These are phyloP conservation scores for Paramormyrops hopkinsi DNA, from an alignment of 2,797 vertebrate genomes.

Conservation along the genomic window DNA sequence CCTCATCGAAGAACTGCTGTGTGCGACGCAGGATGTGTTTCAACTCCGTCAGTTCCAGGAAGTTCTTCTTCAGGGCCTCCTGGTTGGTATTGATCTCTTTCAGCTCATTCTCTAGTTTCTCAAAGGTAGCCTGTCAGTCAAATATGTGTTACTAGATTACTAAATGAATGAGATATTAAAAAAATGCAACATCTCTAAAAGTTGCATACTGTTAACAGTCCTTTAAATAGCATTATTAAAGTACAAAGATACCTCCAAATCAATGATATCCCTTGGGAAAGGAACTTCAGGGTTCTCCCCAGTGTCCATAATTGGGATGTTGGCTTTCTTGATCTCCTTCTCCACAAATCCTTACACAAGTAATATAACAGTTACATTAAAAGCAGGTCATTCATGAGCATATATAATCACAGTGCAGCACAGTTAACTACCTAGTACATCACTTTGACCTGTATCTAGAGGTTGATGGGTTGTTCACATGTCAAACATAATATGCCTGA, in stretches of 20 bases:
- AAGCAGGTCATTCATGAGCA: neutral
- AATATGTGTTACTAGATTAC: neutral
- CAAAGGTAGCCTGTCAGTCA: slow-evolving; percentile 83
- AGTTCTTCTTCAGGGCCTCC: slow-evolving; percentile 95
- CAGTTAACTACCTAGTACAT: neutral
- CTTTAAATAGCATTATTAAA: neutral
- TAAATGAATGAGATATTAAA: neutral
- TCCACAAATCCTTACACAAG: slow-evolving; percentile 84
- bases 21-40: slow-evolving; percentile 97
- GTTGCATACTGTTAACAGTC: neutral
- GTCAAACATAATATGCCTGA: neutral
- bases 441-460: neutral
- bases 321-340: slow-evolving; percentile 95
- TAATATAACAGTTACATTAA: slow-evolving; percentile 47
- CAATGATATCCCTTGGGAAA: slow-evolving; percentile 83
- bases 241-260: slow-evolving; percentile 68
- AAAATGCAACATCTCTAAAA: neutral
- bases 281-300: slow-evolving; percentile 93
- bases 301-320: slow-evolving; percentile 82
- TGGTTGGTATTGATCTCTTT: slow-evolving; percentile 99
- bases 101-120: slow-evolving; percentile 95
- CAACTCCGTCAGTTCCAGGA: slow-evolving; percentile 91
- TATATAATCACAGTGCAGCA: neutral
- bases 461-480: neutral
- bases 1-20: slow-evolving; percentile 98